Base-by-base conservation (phyloP, 2,888 invertebrate genomes). In the Taphrorychus bicolor region DNA sequence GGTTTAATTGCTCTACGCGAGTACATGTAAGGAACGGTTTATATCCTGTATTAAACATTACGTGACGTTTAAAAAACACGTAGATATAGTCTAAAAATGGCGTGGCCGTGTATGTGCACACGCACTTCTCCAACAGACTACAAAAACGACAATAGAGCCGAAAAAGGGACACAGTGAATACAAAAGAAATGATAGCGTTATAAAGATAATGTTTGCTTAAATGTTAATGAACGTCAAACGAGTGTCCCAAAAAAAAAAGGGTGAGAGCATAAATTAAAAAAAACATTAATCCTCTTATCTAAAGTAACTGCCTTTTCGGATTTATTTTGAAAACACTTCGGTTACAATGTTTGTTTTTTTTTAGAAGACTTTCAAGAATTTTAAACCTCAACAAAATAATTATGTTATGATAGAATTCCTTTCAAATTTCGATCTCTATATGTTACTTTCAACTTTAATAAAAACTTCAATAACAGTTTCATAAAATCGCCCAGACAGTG, bases 11-110 rank as follows among this genome's bases (percentile, higher is more conserved):
- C n/a, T 51, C 24, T 59, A 59, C 59, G 48, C n/a, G 32, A 18
- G 49, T 49, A 59, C 62, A 49, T 45, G 52, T 59, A 65, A 42
- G 52, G 59, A 65, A 65, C 65, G 65, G 65, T 65, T 59, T 52
- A 54, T 59, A 59, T 65, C 65, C 63, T 56, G 63, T 63, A 21
- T 51, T 24, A 49, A 49, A 49, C 32, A 63, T 19, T 63, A 63
- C 63, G 63, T 63, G 63, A 63, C 63, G 63, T 63, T 63, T 57
- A 57, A 21, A 61, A 61, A 61, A 63, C 63, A 63, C 63, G 63
- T 63, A 63, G 14, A 63, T 61, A 49, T 57, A 7, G 24, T 61
- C 54, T 61, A 18, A 54, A 61, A 61, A 61, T 61, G 61, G 53
- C 41, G 17, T 14, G 40, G 48, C 21, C 32, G 22, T 18, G 49